phyloP scores from a whole-genome alignment of 2,797 vertebrate genomes.

The Eulemur rubriventer region DNA sequence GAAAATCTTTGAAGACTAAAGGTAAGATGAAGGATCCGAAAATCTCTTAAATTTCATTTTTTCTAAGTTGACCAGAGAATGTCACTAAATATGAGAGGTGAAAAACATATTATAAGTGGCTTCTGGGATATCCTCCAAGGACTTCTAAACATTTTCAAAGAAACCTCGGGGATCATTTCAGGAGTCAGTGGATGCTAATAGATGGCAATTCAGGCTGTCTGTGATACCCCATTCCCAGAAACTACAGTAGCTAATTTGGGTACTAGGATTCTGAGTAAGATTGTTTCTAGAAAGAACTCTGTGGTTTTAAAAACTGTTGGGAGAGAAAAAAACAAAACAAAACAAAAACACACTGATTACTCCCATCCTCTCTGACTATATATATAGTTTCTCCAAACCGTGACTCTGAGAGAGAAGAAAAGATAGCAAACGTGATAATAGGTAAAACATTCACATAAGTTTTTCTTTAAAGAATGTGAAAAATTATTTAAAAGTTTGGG shows the following conservation, averaged over 20 bases:
- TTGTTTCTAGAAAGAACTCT: not conserved
- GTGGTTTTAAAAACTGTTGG: not conserved
- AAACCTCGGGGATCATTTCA: not conserved
- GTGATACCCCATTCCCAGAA: no score
- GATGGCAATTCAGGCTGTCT: not conserved
- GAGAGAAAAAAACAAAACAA: not conserved
- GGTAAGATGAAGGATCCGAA: not conserved
- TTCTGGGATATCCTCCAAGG: not conserved
- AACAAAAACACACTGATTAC: not conserved
- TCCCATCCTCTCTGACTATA: not conserved
- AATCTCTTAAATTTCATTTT: not conserved
- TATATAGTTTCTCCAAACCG: not conserved
- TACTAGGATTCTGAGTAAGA: not conserved
- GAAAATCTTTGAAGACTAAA: not conserved
- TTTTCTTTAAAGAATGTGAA: not conserved
- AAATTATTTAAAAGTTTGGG: not conserved
- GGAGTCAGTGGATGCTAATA: not conserved
- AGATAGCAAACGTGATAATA: not conserved
- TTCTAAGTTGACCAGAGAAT: not conserved
- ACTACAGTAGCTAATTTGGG: not conserved
- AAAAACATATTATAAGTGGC: not conserved
- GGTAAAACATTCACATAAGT: not conserved
- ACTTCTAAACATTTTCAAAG: not conserved
- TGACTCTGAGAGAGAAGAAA: not conserved
- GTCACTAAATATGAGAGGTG: not conserved